These are phyloP conservation scores for Alosa sapidissima DNA, from an alignment of 2,797 vertebrate species.

Conservation along the genomic window DNA sequence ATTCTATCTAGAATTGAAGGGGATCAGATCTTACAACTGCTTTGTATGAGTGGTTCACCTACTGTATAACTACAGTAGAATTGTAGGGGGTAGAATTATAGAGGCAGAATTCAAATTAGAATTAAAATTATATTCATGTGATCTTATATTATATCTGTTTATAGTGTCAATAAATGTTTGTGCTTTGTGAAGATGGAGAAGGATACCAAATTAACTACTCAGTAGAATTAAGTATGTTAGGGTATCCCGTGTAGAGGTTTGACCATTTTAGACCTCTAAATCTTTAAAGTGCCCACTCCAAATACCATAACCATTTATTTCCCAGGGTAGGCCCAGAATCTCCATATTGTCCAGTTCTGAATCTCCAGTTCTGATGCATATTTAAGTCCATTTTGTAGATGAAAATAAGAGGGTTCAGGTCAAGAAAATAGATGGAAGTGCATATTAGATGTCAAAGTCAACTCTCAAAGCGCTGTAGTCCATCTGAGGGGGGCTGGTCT, in stretches of 20 bases:
- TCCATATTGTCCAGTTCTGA: background rate
- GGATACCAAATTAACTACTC: background rate
- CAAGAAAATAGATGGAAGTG: background rate
- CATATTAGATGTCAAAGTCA: background rate
- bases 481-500: conserved; percentile 62
- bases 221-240: background rate
- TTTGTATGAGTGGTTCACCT: background rate
- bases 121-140: background rate
- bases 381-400: background rate
- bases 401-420: background rate
- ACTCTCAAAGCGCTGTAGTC: background rate
- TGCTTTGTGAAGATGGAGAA: background rate
- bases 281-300: background rate
- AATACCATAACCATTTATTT: too few relatives aligned
- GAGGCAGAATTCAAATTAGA: too few relatives aligned
- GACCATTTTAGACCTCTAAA: background rate
- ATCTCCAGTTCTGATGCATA: background rate
- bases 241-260: background rate
- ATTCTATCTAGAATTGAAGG: background rate
- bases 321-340: background rate
- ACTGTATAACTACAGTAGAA: background rate
- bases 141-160: background rate
- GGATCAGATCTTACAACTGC: background rate
- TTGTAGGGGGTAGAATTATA: background rate
- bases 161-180: background rate